Base-by-base conservation (phyloP, 2,797 vertebrate species). In the Sorex maritimensis region DNA sequence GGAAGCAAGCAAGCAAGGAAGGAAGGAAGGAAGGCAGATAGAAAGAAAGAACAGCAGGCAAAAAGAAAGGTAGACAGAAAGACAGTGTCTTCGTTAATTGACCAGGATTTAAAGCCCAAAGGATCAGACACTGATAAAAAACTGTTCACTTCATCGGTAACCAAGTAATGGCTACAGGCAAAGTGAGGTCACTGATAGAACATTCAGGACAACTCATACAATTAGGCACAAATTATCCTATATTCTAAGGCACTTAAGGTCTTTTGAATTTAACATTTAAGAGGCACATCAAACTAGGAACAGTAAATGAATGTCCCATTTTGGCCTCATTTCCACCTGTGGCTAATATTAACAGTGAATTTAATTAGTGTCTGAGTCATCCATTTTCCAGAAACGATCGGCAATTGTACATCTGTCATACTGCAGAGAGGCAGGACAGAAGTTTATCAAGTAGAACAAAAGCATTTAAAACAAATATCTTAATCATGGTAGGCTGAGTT, bases 371-470 rank as follows among this genome's bases (percentile, higher is more conserved):
- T 73, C 87, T 28, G 38, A 96, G 83, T 86, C 58, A 96, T 74
- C 84, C 69, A 83, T 75, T 93, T 96, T 96, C 30, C 55, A 93
- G 93, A 96, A 96, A 96, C 91, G 95, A 96, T 6, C 91, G 72
- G 81, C 75, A 95, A 78, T 92, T 95, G 93, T 72, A 89, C 9
- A 5, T 81, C 74, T 92, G 72, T 63, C 91, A 91, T 71, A 89
- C 30, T 55, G 94, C 24, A 44, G 12, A 58, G 0, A 94, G 88
- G 82, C 74, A 89, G 94, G 89, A 79, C 17, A 94, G 85, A 90
- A 92, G 74, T 90, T 94, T 92, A 93, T 91, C 55, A 72, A 78
- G 82, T 77, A 68, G 75, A 91, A 95, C 72, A 93, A 95, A 97
- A 96, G 84, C 23, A 5, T n/a, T 87, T 91, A 89, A 93, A 80